phyloP scores from a whole-genome alignment of 35 echinoderm and acorn worm species.

The Lytechinus variegatus region DNA sequence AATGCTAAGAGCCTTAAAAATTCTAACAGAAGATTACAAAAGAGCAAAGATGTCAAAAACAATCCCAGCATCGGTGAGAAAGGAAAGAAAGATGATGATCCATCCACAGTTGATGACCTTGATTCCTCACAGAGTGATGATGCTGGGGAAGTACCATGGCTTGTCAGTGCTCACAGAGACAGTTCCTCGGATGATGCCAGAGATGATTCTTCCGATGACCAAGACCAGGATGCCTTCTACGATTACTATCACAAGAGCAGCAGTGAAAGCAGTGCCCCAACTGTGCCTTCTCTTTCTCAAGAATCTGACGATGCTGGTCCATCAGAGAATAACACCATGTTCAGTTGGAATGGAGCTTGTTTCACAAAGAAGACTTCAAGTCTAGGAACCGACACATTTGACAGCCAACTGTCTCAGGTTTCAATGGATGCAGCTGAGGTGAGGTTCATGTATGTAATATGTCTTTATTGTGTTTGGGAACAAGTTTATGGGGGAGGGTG shows the following conservation, averaged over 20 bases:
- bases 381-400: background rate
- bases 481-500: too few species aligned
- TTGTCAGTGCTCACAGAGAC: background rate
- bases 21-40: background rate
- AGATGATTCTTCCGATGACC: background rate
- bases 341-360: background rate
- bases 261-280: background rate
- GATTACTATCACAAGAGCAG: background rate
- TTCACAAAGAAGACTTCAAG: background rate
- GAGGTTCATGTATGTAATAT: background rate
- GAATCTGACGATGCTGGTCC: background rate
- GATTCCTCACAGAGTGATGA: background rate
- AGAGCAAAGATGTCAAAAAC: background rate
- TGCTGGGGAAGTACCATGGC: slow-evolving; percentile 7
- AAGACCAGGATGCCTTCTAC: background rate
- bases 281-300: background rate
- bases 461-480: background rate
- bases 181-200: slow-evolving; percentile 9
- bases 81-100: background rate
- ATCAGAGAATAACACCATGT: background rate
- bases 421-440: slow-evolving; percentile 8
- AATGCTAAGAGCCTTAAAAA: background rate
- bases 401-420: background rate
- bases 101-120: background rate
- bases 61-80: background rate